Conservation (phyloP, 2,888 invertebrate species). For the Folsomia candida region DNA sequence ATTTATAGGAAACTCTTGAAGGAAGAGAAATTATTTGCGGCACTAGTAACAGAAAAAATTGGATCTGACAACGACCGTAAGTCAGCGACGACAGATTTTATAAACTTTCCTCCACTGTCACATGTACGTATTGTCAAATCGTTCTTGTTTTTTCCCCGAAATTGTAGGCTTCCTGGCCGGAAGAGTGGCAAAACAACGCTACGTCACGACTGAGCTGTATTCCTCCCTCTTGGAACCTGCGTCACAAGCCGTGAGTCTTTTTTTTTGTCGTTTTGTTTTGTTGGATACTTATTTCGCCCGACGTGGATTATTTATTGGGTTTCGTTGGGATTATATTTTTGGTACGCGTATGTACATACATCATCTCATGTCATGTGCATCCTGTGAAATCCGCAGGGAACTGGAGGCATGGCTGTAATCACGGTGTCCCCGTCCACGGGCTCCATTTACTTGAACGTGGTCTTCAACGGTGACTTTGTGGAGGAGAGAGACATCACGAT, state of each 20-base stretch:
- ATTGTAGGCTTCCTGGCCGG: constrained; percentile 53
- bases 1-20: constrained; percentile 75
- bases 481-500: constrained; percentile 50
- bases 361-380: not conserved
- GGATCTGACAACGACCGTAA: constrained; percentile 53
- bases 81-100: too few species aligned
- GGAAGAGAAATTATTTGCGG: constrained; percentile 75
- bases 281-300: not conserved
- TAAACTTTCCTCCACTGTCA: too few species aligned
- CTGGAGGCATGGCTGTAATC: constrained; percentile 80
- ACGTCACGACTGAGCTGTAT: constrained; percentile 74
- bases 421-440: constrained; percentile 70
- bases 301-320: not conserved
- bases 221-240: constrained; percentile 71
- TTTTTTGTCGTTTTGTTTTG: not conserved
- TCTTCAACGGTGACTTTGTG: constrained; percentile 76
- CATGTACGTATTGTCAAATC: too few species aligned
- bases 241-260: constrained; percentile 52
- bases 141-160: too few species aligned
- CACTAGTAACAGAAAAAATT: constrained; percentile 73
- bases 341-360: not conserved
- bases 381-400: constrained; percentile 55
- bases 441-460: constrained; percentile 73
- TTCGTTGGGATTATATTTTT: not conserved
- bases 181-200: constrained; percentile 52